Percentiles rank a stretch among this genome's conserved stretches.
phyloP scores from a whole-genome alignment of 2,113 vertebrate genomes.

The Copsychus sechellarum region DNA sequence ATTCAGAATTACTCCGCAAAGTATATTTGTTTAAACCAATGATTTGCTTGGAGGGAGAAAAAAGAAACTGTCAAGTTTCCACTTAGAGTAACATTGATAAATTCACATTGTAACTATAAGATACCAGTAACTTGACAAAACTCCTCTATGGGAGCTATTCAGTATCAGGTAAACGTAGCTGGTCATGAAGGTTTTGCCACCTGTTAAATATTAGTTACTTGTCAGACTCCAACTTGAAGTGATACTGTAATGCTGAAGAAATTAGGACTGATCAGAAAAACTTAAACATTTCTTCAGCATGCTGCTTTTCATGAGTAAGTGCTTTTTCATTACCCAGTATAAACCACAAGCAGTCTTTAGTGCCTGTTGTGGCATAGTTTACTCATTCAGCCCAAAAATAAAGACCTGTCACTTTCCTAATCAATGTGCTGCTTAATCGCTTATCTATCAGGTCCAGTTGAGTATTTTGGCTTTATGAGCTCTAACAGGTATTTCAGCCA shows the following conservation, averaged over 20 bases:
- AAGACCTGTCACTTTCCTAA: neutral
- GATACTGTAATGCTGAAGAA: neutral
- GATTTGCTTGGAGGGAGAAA: neutral
- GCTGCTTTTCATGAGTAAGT: neutral
- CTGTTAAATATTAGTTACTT: neutral
- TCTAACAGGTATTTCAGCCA: neutral
- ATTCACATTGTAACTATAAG: neutral
- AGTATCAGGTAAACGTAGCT: neutral
- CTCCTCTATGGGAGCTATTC: neutral
- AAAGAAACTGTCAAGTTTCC: neutral
- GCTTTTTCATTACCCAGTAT: neutral
- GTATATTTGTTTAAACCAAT: neutral
- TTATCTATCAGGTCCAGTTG: neutral
- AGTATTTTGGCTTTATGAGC: neutral
- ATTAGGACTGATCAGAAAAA: neutral
- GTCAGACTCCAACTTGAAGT: neutral
- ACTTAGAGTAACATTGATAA: neutral
- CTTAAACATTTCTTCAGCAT: neutral
- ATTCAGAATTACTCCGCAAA: neutral
- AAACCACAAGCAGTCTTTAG: neutral
- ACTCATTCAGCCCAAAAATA: neutral
- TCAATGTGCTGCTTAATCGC: neutral
- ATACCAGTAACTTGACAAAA: neutral
- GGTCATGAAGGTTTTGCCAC: accelerated
- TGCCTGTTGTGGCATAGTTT: neutral